Evolutionary conservation across 1,140 invertebrate species (phyloP), one percentile per base, ranked within the genome.

Genomic region (Rhagoletis zephyria): DNA sequence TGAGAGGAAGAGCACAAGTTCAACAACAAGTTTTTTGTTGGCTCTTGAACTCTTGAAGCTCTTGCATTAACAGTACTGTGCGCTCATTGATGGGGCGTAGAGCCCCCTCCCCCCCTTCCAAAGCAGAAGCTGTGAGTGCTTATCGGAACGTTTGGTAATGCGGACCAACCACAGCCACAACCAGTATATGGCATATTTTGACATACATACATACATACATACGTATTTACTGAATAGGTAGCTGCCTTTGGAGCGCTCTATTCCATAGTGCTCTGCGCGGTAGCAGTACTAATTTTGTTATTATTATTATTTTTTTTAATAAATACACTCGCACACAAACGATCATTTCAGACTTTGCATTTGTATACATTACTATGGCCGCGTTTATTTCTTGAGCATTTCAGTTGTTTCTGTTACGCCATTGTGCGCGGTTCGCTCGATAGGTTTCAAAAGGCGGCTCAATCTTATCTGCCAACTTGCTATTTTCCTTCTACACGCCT

Each of bases 331-430:
- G 64, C n/a, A 10, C 10, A 67, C 64, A 67, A 30, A 19, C 30
- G 3, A 56, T 6, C 30, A 74, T 42, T 40, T 74, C 67, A 74
- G 12, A 74, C 16, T 81, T 81, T 56, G 45, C 19, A 56, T 56
- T 81, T 14, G 2, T 19, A 59, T 30, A 7, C 74, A 81, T 81
- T 81, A 30, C 74, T 56, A 81, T 56, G 74, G 48, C 14, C 74
- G 74, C 74, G 48, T 81, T 51, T 56, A 51, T 51, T 81, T 81
- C 6, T 51, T 56, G 74, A 56, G 48, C 48, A 48, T 7, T 81
- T 81, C 74, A 81, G 74, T 81, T 48, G 74, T 56, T 81, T 51
- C 74, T 81, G 74, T 81, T 81, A 81, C 74, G 74, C 48, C 74
- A 81, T n/a, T 56, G 74, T 81, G 74, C 74, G 74, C 74, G 74